phyloP scores from a whole-genome alignment of 2,113 vertebrate genomes.

The Periophthalmus modestus region DNA sequence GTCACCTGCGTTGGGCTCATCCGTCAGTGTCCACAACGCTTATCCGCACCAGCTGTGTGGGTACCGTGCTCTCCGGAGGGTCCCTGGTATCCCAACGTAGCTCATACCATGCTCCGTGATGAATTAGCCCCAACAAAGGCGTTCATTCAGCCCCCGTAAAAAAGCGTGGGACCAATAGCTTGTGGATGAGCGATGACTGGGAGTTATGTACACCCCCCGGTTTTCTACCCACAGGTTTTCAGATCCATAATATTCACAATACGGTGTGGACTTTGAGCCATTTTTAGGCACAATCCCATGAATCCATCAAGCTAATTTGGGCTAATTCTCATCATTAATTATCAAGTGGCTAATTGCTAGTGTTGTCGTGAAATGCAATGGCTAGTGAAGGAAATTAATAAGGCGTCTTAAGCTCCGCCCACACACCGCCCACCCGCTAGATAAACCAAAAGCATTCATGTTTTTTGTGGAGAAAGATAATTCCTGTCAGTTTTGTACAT shows the following conservation, averaged over 20 bases:
- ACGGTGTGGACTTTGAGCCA: neutral
- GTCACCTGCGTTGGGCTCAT: constrained; percentile 61
- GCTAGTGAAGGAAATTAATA: constrained; percentile 44
- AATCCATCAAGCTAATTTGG: constrained; percentile 4
- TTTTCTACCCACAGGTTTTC: constrained; percentile 11
- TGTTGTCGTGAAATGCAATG: constrained; percentile 1
- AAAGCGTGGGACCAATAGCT: constrained; percentile 41
- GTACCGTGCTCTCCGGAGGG: constrained; percentile 32
- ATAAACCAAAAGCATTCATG: constrained; percentile 22
- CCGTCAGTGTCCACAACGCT: constrained; percentile 52
- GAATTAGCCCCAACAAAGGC: constrained; percentile 53
- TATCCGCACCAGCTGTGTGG: constrained; percentile 59
- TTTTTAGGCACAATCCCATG: neutral
- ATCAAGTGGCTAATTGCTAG: constrained; percentile 18
- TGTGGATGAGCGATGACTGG: constrained; percentile 51
- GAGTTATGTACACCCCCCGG: constrained; percentile 17
- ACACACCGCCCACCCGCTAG: constrained; percentile 33
- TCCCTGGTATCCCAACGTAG: constrained; percentile 34
- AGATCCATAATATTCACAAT: neutral
- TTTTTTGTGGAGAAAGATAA: neutral
- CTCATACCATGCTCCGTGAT: constrained; percentile 41
- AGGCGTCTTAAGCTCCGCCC: constrained; percentile 22
- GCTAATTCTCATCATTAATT: constrained; percentile 25
- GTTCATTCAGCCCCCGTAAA: constrained; percentile 43
- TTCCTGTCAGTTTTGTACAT: constrained; percentile 3